Base-by-base conservation (phyloP, 2,888 invertebrate species). In the Carterocephalus palaemon region DNA sequence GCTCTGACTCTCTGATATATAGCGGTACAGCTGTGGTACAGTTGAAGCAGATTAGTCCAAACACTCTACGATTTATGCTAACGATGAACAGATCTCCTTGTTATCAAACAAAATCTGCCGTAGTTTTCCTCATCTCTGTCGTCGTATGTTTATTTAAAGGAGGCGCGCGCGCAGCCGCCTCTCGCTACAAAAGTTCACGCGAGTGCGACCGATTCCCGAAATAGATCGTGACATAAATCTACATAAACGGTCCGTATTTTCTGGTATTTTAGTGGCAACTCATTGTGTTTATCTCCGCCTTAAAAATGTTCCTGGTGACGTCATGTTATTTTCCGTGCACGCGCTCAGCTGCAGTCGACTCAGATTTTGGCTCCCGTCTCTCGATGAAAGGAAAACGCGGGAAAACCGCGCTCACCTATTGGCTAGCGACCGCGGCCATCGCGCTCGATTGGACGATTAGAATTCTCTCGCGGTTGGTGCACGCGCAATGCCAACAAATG, bases 211-310 rank as follows among this genome's bases (percentile, higher is more conserved):
- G 63, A 59, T 54, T 68, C 70, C 74, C 52, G 64, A 82, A 81
- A 82, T 82, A 82, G 77, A 76, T 55, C 72, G 72, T 81, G 83
- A 82, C 82, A 82, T 81, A 77, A 80, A 83, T 82, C 75, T 76
- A 73, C 80, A 78, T 82, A 79, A 79, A 79, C 75, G 73, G 71
- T 63, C 65, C 70, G 75, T 78, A 76, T 75, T 77, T 79, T 63
- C 63, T 65, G 70, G 75, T 78, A 76, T 75, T 77, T 79, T 63
- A 57, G 73, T 69, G 59, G 57, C 52, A 56, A 57, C 51, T 60
- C 64, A 71, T 73, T 73, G 75, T 75, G 65, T 36, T 37, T 37
- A 46, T 43, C 31, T 46, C 45, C 32, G 12, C 33, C 34, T 34
- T 23, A 29, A 7, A 19, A 42, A 24, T 51, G 53, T 53, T 42